Evolutionary conservation across 2,888 invertebrate genomes (phyloP), one percentile per base, ranked within the genome.

Genomic region (Drosophila antonietae): DNA sequence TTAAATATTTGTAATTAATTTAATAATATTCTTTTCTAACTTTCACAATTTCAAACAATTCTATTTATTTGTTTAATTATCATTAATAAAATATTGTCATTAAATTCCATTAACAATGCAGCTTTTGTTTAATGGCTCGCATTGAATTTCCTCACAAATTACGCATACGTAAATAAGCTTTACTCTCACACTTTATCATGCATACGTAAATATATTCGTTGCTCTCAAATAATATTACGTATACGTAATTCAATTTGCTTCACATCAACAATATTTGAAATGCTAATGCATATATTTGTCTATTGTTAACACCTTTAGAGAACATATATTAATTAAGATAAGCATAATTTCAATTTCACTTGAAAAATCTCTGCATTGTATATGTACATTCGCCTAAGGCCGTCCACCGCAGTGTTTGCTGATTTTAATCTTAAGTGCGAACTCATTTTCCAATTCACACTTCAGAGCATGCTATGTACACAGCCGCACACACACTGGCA

Each of bases 381-480:
- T 15, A 23, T 15, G n/a, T 46, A 37, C 43, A 43, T 35, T 28
- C 12, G 52, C 57, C 18, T 39, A 6, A 28, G 52, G 39, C 37
- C 15, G 39, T 44, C 15, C 58, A 51, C 44, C 55, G 28, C 47
- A 65, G 33, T 76, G 65, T 80, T 82, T 76, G 64, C 73, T 53
- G 76, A 88, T 76, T 78, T 81, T 76, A 85, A 85, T 80, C 83
- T 78, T 72, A 85, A 85, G 84, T 80, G 86, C 72, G 68, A 85
- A 73, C 78, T 73, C 75, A 78, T 86, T 83, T 86, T 87, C 72
- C 65, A 78, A 72, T 81, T 79, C 75, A 86, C 83, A 85, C 86
- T 72, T 57, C 58, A 71, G 59, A 41, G 39, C 46, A 9, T 73
- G 78, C 67, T 53, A 66, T 67, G 33, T 14, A 20, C 20, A 33